These are phyloP conservation scores for Heteractis magnifica DNA, from an alignment of 92 coral and sea anemone species.

Conservation along the genomic window DNA sequence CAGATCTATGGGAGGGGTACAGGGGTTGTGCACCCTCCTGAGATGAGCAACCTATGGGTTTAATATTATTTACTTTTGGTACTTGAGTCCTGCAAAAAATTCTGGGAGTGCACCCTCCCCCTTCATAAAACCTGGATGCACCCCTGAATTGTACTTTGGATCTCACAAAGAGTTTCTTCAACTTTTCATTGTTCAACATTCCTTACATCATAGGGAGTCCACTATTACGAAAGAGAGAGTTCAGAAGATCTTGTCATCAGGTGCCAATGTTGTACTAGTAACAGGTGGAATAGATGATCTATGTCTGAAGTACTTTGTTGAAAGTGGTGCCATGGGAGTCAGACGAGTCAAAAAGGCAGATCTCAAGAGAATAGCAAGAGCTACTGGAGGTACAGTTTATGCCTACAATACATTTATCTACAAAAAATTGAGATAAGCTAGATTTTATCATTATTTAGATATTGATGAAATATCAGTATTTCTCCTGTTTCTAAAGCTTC, in stretches of 20 bases:
- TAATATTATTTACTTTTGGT: no score
- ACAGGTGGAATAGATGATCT: constrained; percentile 98
- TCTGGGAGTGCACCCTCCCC: no score
- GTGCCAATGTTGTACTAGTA: constrained; percentile 92
- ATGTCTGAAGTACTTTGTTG: constrained; percentile 96
- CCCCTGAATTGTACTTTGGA: not conserved
- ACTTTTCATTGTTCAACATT: no score
- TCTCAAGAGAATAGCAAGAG: constrained; percentile 93
- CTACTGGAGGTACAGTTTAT: constrained; percentile 78
- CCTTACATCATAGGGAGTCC: constrained; percentile 61
- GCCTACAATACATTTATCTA: not conserved
- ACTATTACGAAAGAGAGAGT: constrained; percentile 93
- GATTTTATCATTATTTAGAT: no score
- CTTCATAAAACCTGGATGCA: no score
- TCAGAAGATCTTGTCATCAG: constrained; percentile 85
- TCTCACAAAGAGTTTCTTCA: not conserved
- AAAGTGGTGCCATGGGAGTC: constrained; percentile 97
- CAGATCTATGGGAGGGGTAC: no score
- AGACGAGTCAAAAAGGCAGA: constrained; percentile 93
- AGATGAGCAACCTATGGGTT: no score
- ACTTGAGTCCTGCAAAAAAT: no score
- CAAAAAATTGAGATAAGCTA: no score
- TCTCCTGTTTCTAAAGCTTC: no score
- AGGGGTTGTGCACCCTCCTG: not conserved
- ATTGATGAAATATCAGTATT: no score